Evolutionary conservation across 2,888 invertebrate genomes (phyloP).

Genomic region (Diaprepes abbreviatus): DNA sequence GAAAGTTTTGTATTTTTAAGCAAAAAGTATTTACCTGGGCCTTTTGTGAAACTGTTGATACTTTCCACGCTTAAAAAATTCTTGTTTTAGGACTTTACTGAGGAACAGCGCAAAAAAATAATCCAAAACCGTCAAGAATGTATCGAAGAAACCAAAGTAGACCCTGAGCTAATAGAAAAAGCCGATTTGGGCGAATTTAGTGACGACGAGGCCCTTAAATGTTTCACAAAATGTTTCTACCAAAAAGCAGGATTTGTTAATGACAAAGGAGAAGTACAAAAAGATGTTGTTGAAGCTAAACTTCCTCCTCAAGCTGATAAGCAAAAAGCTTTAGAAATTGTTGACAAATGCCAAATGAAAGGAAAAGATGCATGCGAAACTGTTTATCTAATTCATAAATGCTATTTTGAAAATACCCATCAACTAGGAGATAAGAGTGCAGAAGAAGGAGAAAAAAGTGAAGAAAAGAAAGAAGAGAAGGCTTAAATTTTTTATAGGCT

Average conservation of each 20-base stretch:
- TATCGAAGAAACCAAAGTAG: conserved; percentile 55
- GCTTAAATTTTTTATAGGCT: conserved; percentile 10
- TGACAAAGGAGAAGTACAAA: conserved; percentile 53
- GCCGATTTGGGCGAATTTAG: conserved; percentile 57
- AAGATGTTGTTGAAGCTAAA: conserved; percentile 55
- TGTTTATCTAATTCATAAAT: conserved; percentile 57
- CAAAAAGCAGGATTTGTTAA: conserved; percentile 56
- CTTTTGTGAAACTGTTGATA: too few relatives aligned
- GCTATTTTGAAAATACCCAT: conserved; percentile 55
- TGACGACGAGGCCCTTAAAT: conserved; percentile 55
- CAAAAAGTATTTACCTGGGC: too few relatives aligned
- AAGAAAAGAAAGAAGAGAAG: conserved; percentile 33
- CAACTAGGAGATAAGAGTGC: conserved; percentile 9
- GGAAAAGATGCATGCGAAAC: conserved; percentile 57
- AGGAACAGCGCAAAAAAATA: conserved; percentile 53
- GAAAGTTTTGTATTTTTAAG: too few relatives aligned
- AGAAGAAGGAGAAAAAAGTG: not conserved
- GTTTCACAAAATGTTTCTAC: conserved; percentile 59
- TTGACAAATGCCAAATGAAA: conserved; percentile 55
- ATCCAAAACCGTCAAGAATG: conserved; percentile 54
- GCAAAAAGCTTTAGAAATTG: conserved; percentile 53
- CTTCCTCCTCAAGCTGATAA: conserved; percentile 53
- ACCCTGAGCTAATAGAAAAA: conserved; percentile 54
- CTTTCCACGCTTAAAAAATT: not conserved
- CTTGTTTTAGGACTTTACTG: conserved; percentile 50